Conservation (phyloP, 2,797 vertebrate genomes). For the Craterocephalus amniculus region DNA sequence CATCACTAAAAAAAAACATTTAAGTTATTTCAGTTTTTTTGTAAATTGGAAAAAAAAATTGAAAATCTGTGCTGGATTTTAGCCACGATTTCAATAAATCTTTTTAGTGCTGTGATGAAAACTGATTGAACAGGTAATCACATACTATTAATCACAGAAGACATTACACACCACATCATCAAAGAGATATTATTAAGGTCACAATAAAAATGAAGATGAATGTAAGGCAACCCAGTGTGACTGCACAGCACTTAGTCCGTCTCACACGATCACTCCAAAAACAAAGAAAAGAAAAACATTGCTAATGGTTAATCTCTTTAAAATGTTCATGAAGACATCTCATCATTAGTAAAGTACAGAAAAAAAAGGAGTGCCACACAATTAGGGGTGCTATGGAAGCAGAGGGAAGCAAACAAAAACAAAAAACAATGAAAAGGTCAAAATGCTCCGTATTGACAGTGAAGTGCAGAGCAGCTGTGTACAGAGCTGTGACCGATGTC, state of each 20-base stretch:
- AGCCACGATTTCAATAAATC: conserved; percentile 30
- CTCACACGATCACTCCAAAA: conserved; percentile 46
- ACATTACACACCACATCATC: conserved; percentile 51
- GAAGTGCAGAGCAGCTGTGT: conserved; percentile 52
- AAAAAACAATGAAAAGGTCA: conserved; percentile 47
- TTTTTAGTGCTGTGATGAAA: conserved; percentile 40
- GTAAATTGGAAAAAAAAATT: conserved; percentile 11
- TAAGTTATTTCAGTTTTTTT: conserved; percentile 5
- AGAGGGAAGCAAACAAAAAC: conserved; percentile 20
- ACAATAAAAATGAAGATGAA: conserved; percentile 68
- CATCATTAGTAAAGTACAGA: conserved; percentile 30
- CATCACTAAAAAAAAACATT: background rate
- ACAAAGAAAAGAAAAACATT: conserved; percentile 53
- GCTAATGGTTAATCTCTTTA: conserved; percentile 49
- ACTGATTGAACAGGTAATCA: conserved; percentile 54
- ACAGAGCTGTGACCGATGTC: conserved; percentile 67
- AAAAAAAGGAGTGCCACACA: conserved; percentile 18
- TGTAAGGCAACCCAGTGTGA: conserved; percentile 63
- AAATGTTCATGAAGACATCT: conserved; percentile 52
- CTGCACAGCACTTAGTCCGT: conserved; percentile 51
- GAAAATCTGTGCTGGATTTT: conserved; percentile 36
- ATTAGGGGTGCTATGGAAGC: conserved; percentile 32
- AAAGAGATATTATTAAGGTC: conserved; percentile 68
- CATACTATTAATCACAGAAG: conserved; percentile 60
- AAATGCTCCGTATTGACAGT: conserved; percentile 63